Base-by-base conservation (phyloP, 53 echinoderm and acorn worm genomes). In the Zoroaster sp. region DNA sequence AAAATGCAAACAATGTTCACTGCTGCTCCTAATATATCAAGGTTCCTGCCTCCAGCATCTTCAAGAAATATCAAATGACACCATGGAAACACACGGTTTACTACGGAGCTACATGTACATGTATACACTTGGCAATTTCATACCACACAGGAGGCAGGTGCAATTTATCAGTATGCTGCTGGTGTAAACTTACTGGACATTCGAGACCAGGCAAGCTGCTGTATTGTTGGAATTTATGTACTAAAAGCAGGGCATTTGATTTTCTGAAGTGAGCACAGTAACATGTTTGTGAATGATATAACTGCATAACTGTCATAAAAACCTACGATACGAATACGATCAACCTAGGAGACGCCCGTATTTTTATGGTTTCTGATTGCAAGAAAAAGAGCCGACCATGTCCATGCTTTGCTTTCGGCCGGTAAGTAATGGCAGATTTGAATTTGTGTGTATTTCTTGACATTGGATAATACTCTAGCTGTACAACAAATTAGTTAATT, bases 381-480 rank as follows among this genome's bases (percentile, higher is more conserved):
- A n/a, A n/a, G n/a, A n/a, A n/a, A n/a, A 59, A 8, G 28, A 59
- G 63, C 31, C 15, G 47, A 81, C 40, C n/a, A 81, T 81, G 81
- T 81, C 81, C 1, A 55, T 81, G 66, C 39, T 81, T 14, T 81
- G 81, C 40, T 81, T 81, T 41, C 65, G 81, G 42, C 66, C 81
- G 67, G 81, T 81, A 66, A 81, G 81, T 81, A 66, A 42, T 14
- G 23, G 28, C 18, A 6, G 23, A 38, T 33, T 54, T 18, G 30
- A 78, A 51, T 38, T 17, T 74, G 42, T 74, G 42, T 42, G n/a
- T n/a, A n/a, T n/a, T n/a, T n/a, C n/a, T n/a, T n/a, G n/a, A n/a
- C n/a, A n/a, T n/a, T n/a, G n/a, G n/a, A n/a, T n/a, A n/a, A n/a
- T n/a, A n/a, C n/a, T n/a, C n/a, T n/a, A n/a, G n/a, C n/a, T n/a